phyloP scores from a whole-genome alignment of 2,888 invertebrate species.

The Tineola bisselliella region DNA sequence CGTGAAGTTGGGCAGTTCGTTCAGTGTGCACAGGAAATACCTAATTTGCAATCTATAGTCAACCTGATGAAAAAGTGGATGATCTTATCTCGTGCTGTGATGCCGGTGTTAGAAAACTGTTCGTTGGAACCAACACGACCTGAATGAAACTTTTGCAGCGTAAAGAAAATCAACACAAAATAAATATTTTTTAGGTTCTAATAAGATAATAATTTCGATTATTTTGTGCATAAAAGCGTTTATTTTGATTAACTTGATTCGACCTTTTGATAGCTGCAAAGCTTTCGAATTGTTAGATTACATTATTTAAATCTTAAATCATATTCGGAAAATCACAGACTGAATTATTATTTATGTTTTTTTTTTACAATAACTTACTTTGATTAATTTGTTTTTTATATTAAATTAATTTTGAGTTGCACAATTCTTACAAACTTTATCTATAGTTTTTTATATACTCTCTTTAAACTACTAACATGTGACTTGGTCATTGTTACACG shows the following conservation, averaged over 20 bases:
- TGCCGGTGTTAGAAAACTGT: not conserved
- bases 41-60: constrained; percentile 13
- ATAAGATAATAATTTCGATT: not conserved
- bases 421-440: not conserved
- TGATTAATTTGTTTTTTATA: too few relatives aligned
- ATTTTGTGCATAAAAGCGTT: not conserved
- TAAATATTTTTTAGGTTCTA: not conserved
- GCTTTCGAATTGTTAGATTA: too few relatives aligned
- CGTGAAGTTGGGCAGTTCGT: not conserved
- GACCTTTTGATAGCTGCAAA: too few relatives aligned
- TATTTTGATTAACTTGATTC: too few relatives aligned
- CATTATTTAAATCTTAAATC: too few relatives aligned
- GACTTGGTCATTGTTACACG: not conserved
- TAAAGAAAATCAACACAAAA: not conserved
- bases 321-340: too few relatives aligned
- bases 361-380: too few relatives aligned
- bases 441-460: not conserved
- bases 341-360: not conserved
- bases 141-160: not conserved
- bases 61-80: constrained; percentile 3
- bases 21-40: constrained; percentile 11
- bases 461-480: not conserved
- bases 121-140: not conserved
- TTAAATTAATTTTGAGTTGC: not conserved
- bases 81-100: not conserved